Conservation (phyloP, 2,113 vertebrate genomes). For the Bostrychus sinensis region DNA sequence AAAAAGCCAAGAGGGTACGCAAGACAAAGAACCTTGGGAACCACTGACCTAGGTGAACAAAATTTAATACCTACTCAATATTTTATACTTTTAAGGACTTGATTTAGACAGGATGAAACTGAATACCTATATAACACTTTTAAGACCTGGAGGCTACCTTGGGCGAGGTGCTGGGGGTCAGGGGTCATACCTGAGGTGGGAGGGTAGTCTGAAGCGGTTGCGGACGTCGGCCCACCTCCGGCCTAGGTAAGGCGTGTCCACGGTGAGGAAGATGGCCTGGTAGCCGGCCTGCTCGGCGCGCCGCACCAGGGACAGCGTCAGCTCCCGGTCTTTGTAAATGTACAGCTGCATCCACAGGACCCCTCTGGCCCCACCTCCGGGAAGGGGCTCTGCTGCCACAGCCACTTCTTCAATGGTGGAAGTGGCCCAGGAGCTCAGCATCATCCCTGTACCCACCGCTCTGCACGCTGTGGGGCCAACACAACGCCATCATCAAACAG, state of each 20-base stretch:
- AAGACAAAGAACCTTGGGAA: no score
- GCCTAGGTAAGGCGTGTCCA: constrained; percentile 92
- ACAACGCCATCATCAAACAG: neutral
- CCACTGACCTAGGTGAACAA: no score
- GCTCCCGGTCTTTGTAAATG: constrained; percentile 89
- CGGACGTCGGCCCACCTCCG: constrained; percentile 87
- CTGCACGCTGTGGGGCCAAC: constrained; percentile 81
- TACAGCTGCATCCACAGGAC: constrained; percentile 91
- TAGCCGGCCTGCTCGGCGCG: constrained; percentile 87
- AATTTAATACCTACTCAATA: no score
- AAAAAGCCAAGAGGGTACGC: no score
- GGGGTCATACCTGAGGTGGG: constrained; percentile 87
- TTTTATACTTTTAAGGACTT: no score
- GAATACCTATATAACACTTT: no score
- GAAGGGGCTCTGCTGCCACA: constrained; percentile 60
- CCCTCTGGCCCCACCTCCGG: constrained; percentile 25
- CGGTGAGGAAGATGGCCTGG: constrained; percentile 90
- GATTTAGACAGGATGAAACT: no score
- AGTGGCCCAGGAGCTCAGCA: constrained; percentile 97
- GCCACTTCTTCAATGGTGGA: constrained; percentile 92
- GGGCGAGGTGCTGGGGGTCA: no score
- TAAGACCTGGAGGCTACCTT: no score
- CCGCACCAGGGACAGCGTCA: constrained; percentile 85
- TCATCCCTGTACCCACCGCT: constrained; percentile 89
- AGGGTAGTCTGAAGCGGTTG: constrained; percentile 90